Conservation (phyloP, 2,797 vertebrate species). For the Chrosomus eos region DNA sequence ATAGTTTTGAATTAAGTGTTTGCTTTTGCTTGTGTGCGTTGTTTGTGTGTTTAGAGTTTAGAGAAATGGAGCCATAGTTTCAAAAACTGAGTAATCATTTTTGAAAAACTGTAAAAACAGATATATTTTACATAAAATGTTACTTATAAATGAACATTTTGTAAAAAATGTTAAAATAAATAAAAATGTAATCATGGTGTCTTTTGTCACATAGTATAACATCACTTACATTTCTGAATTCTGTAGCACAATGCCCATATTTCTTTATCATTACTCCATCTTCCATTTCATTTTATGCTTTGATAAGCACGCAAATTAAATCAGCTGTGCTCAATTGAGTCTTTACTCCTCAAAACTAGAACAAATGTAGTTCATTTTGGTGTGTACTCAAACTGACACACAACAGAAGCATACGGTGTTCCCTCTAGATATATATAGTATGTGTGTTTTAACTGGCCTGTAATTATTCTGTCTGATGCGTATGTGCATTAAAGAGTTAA, state of each 20-base stretch:
- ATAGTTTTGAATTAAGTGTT: too few relatives aligned
- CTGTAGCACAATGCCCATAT: background rate
- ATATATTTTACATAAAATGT: background rate
- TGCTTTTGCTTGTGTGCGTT: too few relatives aligned
- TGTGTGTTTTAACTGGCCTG: constrained; percentile 12
- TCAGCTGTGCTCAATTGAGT: constrained; percentile 38
- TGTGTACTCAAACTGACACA: background rate
- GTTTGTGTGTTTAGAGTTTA: too few relatives aligned
- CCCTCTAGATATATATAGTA: constrained; percentile 17
- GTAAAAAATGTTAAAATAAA: background rate
- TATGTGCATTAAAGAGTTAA: constrained; percentile 44
- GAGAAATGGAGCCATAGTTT: too few relatives aligned
- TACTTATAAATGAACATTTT: background rate
- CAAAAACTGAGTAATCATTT: too few relatives aligned
- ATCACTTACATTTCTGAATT: background rate
- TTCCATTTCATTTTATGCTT: constrained; percentile 34
- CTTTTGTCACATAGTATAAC: background rate
- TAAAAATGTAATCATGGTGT: background rate
- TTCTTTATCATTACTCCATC: constrained; percentile 10
- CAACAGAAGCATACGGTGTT: background rate
- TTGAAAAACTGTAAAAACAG: too few relatives aligned
- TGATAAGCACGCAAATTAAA: constrained; percentile 42
- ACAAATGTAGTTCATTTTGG: constrained; percentile 12
- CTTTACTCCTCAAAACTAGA: constrained; percentile 22
- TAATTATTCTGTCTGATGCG: constrained; percentile 24